phyloP scores from a whole-genome alignment of 2,888 invertebrate genomes.

The Cancer borealis region DNA sequence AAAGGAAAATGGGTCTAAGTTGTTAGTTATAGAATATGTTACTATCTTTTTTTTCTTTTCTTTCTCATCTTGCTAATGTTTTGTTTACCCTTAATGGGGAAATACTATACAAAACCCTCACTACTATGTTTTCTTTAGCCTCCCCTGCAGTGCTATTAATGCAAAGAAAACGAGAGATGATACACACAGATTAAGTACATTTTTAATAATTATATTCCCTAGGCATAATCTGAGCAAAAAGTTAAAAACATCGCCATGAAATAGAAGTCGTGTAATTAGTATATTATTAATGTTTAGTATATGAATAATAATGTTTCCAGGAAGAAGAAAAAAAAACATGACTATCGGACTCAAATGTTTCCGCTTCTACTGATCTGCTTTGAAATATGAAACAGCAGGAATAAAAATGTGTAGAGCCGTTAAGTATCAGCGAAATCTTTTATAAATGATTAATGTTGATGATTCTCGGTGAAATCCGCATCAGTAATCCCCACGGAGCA shows the following conservation, averaged over 20 bases:
- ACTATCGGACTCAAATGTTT: too few species aligned
- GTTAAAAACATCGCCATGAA: too few species aligned
- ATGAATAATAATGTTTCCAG: too few species aligned
- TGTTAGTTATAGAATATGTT: background rate
- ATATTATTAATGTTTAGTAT: too few species aligned
- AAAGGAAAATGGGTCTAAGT: background rate
- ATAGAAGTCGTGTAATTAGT: too few species aligned
- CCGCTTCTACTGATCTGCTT: too few species aligned
- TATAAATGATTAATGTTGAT: conserved; percentile 10
- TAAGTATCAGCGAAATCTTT: conserved; percentile 20
- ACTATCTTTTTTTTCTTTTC: background rate
- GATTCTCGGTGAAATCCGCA: background rate
- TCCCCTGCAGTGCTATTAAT: background rate
- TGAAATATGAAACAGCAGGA: too few species aligned
- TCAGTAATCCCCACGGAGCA: background rate
- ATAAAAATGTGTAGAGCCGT: too few species aligned
- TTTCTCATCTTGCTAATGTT: background rate
- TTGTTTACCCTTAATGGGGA: background rate
- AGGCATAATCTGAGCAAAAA: too few species aligned
- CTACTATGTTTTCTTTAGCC: background rate
- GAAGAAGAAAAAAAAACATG: too few species aligned
- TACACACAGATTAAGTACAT: background rate
- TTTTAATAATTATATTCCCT: too few species aligned
- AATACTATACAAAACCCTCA: background rate
- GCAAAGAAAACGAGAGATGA: background rate